These are phyloP conservation scores for Rhizoglyphus robini DNA, from an alignment of 1,140 invertebrate species.

Conservation along the genomic window DNA sequence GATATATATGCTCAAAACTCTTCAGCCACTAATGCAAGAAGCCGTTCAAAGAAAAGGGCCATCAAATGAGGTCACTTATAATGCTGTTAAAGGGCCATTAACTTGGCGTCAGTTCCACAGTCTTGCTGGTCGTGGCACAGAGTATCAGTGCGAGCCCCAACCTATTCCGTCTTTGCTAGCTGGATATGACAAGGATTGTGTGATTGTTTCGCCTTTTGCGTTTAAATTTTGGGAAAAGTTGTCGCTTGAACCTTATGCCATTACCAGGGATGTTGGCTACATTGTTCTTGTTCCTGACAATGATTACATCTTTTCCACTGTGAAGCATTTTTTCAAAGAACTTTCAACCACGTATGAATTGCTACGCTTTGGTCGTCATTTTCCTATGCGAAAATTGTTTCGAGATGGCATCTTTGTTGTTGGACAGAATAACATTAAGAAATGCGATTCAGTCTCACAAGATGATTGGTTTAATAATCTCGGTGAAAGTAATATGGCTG, in stretches of 20 bases:
- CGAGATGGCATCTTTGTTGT: constrained; percentile 64
- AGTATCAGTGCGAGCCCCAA: constrained; percentile 88
- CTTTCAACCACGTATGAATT: constrained; percentile 81
- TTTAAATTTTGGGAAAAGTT: constrained; percentile 89
- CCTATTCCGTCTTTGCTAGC: constrained; percentile 85
- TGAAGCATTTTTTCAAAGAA: constrained; percentile 78
- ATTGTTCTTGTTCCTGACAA: constrained; percentile 84
- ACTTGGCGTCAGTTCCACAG: constrained; percentile 95
- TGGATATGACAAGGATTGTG: constrained; percentile 86
- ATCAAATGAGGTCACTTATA: constrained; percentile 27
- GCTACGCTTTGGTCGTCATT: constrained; percentile 28
- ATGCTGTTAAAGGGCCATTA: constrained; percentile 36
- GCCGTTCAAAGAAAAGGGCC: constrained; percentile 46
- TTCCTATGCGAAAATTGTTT: constrained; percentile 26
- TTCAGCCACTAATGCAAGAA: constrained; percentile 83
- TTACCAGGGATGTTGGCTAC: constrained; percentile 81
- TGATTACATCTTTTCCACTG: constrained; percentile 60
- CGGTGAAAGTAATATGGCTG: constrained; percentile 56
- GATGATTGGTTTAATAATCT: constrained; percentile 75
- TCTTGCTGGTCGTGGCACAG: constrained; percentile 74
- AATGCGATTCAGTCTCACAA: constrained; percentile 50
- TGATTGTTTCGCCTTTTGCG: constrained; percentile 78
- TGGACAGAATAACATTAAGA: constrained; percentile 48
- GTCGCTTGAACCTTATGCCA: constrained; percentile 81
- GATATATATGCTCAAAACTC: constrained; percentile 70